These are phyloP conservation scores for Vollenhovia emeryi DNA, from an alignment of 1,140 invertebrate genomes.

Conservation along the genomic window DNA sequence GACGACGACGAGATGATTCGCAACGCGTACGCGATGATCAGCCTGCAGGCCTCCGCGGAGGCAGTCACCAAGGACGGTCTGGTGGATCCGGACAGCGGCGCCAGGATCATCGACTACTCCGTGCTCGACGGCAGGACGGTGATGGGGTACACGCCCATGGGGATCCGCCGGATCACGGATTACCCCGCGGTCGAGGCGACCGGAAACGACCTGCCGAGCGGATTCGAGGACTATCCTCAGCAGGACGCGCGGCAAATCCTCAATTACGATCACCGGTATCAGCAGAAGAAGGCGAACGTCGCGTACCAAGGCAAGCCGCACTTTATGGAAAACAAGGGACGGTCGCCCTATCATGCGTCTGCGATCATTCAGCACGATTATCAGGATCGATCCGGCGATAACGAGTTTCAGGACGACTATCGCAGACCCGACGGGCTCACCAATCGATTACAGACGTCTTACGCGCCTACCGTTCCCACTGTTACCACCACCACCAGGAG, in stretches of 20 bases:
- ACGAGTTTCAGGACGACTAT: constrained; percentile 46
- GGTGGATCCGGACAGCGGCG: constrained; percentile 70
- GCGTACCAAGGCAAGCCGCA: constrained; percentile 25
- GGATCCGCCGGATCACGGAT: constrained; percentile 55
- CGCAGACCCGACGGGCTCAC: constrained; percentile 62
- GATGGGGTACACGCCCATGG: constrained; percentile 31
- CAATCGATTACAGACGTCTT: constrained; percentile 77
- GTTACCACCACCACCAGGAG: constrained; percentile 80
- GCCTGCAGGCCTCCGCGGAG: constrained; percentile 68
- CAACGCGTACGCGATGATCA: constrained; percentile 81
- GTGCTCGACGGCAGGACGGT: constrained; percentile 37
- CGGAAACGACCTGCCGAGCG: constrained; percentile 71
- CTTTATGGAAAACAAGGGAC: constrained; percentile 20
- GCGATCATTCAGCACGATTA: constrained; percentile 72
- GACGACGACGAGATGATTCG: constrained; percentile 82
- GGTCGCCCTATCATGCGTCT: constrained; percentile 73
- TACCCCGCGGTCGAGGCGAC: constrained; percentile 52
- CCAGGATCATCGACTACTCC: constrained; percentile 67
- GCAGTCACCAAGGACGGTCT: constrained; percentile 68
- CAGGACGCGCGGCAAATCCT: neutral
- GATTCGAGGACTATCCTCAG: constrained; percentile 67
- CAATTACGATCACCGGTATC: neutral
- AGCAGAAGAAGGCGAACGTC: neutral
- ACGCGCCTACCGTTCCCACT: constrained; percentile 82
- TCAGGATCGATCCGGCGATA: constrained; percentile 43